Evolutionary conservation across 2,888 invertebrate genomes (phyloP).

Genomic region (Macrosoma leucophasiata): DNA sequence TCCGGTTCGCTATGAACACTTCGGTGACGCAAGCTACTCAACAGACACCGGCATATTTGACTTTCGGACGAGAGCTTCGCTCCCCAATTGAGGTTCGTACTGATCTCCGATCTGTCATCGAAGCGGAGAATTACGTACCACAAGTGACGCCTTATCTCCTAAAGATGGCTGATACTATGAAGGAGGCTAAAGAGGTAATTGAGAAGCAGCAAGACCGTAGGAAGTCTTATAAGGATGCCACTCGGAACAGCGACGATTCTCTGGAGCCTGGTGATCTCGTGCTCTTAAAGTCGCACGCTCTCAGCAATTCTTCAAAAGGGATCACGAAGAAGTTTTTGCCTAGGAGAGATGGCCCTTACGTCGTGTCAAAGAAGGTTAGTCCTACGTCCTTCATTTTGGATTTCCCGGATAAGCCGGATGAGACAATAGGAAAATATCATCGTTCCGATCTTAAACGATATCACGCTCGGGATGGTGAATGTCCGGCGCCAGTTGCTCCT

Average conservation of each 20-base stretch:
- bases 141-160: background rate
- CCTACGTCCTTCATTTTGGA: background rate
- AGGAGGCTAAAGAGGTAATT: constrained; percentile 3
- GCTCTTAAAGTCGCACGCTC: background rate
- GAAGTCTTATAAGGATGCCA: constrained; percentile 13
- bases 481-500: too few relatives aligned
- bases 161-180: background rate
- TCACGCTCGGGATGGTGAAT: too few relatives aligned
- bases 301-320: background rate
- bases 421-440: background rate
- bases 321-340: background rate
- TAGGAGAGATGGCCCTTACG: background rate
- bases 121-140: background rate
- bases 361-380: background rate
- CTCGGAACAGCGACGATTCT: constrained; percentile 14
- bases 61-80: constrained; percentile 3
- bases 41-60: constrained; percentile 1
- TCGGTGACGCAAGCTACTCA: constrained; percentile 10
- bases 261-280: constrained; percentile 15
- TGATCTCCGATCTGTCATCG: background rate
- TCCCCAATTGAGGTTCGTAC: background rate
- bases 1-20: constrained; percentile 30
- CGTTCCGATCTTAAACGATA: background rate
- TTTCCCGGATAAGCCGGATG: background rate
- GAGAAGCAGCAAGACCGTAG: constrained; percentile 6